Evolutionary conservation across 2,113 vertebrate genomes (phyloP).

Genomic region (Catagonus wagneri): DNA sequence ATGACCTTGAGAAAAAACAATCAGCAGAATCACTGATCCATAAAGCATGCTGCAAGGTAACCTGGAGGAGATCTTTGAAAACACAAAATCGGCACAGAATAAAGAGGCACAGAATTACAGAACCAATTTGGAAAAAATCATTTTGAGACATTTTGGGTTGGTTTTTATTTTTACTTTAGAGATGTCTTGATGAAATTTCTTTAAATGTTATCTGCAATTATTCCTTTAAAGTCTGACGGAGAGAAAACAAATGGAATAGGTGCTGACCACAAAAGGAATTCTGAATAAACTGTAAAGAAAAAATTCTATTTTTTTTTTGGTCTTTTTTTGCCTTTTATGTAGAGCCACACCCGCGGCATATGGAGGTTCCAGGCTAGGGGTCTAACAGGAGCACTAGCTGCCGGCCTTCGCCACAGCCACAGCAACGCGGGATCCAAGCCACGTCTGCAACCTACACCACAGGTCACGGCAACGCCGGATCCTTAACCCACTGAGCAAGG

Average conservation of each 20-base stretch:
- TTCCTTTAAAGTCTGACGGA: conserved; percentile 44
- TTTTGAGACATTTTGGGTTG: conserved; percentile 58
- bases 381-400: too few species aligned
- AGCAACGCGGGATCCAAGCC: too few species aligned
- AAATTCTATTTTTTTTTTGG: neutral
- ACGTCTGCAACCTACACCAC: too few species aligned
- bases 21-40: conserved; percentile 70
- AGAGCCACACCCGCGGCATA: too few species aligned
- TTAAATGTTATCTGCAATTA: conserved; percentile 52
- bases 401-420: too few species aligned
- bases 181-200: conserved; percentile 21
- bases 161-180: conserved; percentile 61
- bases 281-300: neutral
- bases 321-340: too few species aligned
- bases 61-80: conserved; percentile 59
- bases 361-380: too few species aligned
- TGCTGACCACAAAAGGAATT: neutral
- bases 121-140: conserved; percentile 34
- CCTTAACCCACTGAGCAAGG: too few species aligned
- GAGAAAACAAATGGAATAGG: neutral
- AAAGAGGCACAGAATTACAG: conserved; percentile 39
- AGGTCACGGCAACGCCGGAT: too few species aligned
- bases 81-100: conserved; percentile 52
- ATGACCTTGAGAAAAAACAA: conserved; percentile 64
- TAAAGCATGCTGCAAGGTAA: conserved; percentile 56